Conservation (phyloP, 2,888 invertebrate species). For the Oscheius sp. region DNA sequence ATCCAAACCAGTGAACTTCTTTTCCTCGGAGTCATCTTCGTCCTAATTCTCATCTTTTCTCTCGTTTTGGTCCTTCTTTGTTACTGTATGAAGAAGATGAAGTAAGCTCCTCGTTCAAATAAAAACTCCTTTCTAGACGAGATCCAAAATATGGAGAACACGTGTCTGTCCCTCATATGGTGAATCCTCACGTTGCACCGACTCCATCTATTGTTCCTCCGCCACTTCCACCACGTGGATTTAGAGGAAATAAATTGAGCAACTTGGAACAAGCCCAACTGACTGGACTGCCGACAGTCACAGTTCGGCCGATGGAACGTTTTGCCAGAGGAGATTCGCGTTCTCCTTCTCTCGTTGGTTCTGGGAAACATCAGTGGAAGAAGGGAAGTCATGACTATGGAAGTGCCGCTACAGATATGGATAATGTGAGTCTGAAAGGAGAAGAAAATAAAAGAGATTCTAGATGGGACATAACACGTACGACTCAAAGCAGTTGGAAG, state of each 20-base stretch:
- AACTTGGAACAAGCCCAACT: constrained; percentile 31
- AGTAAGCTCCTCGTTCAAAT: neutral
- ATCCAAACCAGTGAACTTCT: constrained; percentile 3
- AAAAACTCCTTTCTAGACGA: constrained; percentile 1
- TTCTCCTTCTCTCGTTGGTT: constrained; percentile 37
- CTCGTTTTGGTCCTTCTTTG: constrained; percentile 20
- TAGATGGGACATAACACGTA: constrained; percentile 23
- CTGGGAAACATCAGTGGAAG: constrained; percentile 26
- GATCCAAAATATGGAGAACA: constrained; percentile 55
- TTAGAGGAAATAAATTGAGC: constrained; percentile 34
- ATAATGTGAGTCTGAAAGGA: neutral
- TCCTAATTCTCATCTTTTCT: constrained; percentile 9
- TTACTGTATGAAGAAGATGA: constrained; percentile 23
- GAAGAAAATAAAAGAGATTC: neutral
- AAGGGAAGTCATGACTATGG: constrained; percentile 25
- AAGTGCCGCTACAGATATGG: constrained; percentile 20
- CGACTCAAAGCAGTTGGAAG: constrained; percentile 26
- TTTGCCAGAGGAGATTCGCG: constrained; percentile 34
- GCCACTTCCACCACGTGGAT: constrained; percentile 59
- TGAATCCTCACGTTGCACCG: constrained; percentile 37
- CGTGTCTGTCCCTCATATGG: constrained; percentile 47
- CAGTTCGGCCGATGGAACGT: constrained; percentile 28
- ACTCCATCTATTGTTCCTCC: constrained; percentile 44
- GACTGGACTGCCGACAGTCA: constrained; percentile 51
- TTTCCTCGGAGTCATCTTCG: neutral